Evolutionary conservation across 1,140 invertebrate species (phyloP).

Genomic region (Drosophila kanapiae): DNA sequence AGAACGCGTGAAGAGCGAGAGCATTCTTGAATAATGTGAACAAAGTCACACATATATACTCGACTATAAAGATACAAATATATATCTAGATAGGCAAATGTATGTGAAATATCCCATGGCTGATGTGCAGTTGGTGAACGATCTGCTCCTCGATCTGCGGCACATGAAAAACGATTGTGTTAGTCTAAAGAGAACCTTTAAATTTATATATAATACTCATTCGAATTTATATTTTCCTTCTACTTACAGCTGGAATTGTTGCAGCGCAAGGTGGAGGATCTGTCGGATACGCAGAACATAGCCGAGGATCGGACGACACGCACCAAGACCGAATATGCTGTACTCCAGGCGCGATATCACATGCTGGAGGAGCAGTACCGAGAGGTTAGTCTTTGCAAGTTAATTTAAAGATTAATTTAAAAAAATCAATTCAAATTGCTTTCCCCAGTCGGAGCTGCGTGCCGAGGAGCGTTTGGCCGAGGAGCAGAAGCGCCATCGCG

Average conservation of each 20-base stretch:
- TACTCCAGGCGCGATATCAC: slow-evolving; percentile 93
- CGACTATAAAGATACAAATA: slow-evolving; percentile 2
- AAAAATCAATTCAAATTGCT: neutral
- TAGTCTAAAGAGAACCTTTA: slow-evolving; percentile 44
- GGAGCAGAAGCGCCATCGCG: slow-evolving; percentile 93
- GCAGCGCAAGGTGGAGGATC: slow-evolving; percentile 94
- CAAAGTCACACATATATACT: neutral
- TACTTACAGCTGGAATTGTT: slow-evolving; percentile 92
- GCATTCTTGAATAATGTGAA: slow-evolving; percentile 32
- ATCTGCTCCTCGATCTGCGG: slow-evolving; percentile 78
- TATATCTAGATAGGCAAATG: slow-evolving; percentile 73
- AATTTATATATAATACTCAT: neutral
- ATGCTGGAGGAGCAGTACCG: slow-evolving; percentile 96
- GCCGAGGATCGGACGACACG: slow-evolving; percentile 94
- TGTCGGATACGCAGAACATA: slow-evolving; percentile 93
- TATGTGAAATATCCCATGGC: slow-evolving; percentile 83
- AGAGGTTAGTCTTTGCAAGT: slow-evolving; percentile 87
- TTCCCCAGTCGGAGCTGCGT: slow-evolving; percentile 89
- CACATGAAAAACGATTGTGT: slow-evolving; percentile 81
- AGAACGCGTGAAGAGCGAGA: neutral
- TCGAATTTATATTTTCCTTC: neutral
- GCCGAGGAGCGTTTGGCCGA: slow-evolving; percentile 93
- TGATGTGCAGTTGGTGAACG: slow-evolving; percentile 79
- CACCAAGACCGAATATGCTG: slow-evolving; percentile 96
- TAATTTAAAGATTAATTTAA: neutral